Evolutionary conservation across 1,140 invertebrate genomes (phyloP), one percentile per base, ranked within the genome.

Genomic region (Idris sp.): DNA sequence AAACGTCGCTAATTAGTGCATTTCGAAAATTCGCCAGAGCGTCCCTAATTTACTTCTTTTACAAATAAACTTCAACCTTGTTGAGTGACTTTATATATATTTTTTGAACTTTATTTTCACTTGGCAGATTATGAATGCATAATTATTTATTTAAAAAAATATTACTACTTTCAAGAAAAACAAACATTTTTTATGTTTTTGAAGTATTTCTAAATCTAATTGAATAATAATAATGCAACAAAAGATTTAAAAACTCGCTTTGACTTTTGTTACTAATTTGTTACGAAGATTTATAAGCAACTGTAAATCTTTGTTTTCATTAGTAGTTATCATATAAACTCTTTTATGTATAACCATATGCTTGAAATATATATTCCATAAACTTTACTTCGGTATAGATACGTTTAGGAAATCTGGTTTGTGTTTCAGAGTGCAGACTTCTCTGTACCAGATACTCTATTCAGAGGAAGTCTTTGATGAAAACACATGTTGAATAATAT

Each of bases 351-450:
- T 43, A 36, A 35, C 14, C 43, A 51, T 59, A 53, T 18, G 26
- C 25, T 58, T 19, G 44, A 65, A 14, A n/a, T n/a, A n/a, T n/a
- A 59, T 40, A 59, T 31, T 58, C 35, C 43, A 67, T 76, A 71
- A 76, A 76, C 59, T 71, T 58, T 16, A 59, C 58, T 71, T 69
- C 56, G 28, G 74, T n/a, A n/a, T 56, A 43, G 40, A 61, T 22
- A 46, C 67, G 49, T 62, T 74, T 64, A 28, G 56, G 61, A 76
- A 79, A 74, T 79, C 77, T 79, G 77, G 61, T 69, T 76, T 79
- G 43, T 58, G 67, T 79, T 71, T 58, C 41, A 36, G 30, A 35
- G 14, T 19, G 13, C 65, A 71, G 71, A 54, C 54, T 26, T 41
- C 33, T 30, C 19, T n/a, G 53, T n/a, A n/a, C 48, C 56, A 61